A percentile compares a stretch with the other conserved stretches of the same genome.
Evolutionary conservation across 2,888 invertebrate genomes (phyloP).

Genomic region (Acrocyrtus sp.): DNA sequence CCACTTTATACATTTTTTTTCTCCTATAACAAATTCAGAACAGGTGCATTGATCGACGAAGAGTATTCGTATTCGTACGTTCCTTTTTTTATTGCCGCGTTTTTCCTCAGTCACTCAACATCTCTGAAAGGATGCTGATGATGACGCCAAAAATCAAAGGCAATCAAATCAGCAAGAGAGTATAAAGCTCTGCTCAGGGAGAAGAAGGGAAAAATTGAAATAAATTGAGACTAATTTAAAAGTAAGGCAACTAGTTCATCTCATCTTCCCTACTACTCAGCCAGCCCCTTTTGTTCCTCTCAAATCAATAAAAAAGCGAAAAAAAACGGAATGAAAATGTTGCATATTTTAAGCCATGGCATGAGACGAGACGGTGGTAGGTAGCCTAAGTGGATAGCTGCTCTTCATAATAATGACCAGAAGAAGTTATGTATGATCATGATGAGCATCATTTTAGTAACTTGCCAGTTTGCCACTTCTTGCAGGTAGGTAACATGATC

Average conservation of each 20-base stretch:
- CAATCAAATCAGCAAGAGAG: slow-evolving; percentile 44
- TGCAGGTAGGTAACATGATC: slow-evolving; percentile 21
- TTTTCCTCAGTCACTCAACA: slow-evolving; percentile 12
- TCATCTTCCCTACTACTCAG: too few species aligned
- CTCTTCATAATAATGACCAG: too few species aligned
- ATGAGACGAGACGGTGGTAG: too few species aligned
- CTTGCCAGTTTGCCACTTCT: too few species aligned
- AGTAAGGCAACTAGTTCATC: slow-evolving; percentile 51
- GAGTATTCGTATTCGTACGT: slow-evolving; percentile 39
- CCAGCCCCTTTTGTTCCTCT: slow-evolving; percentile 24
- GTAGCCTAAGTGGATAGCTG: too few species aligned
- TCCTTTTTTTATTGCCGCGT: slow-evolving; percentile 32
- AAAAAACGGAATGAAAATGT: background rate
- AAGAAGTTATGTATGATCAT: too few species aligned
- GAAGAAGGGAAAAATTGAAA: slow-evolving; percentile 43
- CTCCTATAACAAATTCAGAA: background rate
- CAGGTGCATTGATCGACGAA: slow-evolving; percentile 42
- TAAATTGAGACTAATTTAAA: slow-evolving; percentile 52
- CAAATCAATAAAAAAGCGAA: slow-evolving; percentile 34
- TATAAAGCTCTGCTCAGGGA: slow-evolving; percentile 11
- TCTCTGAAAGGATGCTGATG: slow-evolving; percentile 31
- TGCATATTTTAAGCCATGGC: too few species aligned
- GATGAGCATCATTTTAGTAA: slow-evolving; percentile 1
- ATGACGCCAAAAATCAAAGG: slow-evolving; percentile 48
- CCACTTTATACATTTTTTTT: too few species aligned